Evolutionary conservation across 2,113 vertebrate genomes (phyloP), one percentile per base, ranked within the genome.

Genomic region (Tragelaphus strepsiceros): DNA sequence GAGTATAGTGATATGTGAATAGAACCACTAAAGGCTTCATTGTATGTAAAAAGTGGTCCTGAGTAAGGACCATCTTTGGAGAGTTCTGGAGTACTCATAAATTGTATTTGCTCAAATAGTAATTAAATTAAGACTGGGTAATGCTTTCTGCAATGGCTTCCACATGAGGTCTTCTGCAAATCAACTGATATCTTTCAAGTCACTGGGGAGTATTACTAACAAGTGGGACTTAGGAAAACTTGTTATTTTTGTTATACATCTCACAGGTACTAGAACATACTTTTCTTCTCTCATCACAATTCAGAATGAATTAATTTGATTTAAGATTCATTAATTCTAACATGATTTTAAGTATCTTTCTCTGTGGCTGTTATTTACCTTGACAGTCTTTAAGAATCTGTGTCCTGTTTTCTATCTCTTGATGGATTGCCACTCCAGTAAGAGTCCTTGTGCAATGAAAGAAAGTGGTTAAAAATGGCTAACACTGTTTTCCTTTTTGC

Each of bases 381-480:
- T 64, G 13, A 7, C 43, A 9, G 35, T 56, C 62, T 71, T 80
- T 49, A 62, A 7, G 43, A 97, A 88, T 14, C 39, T 81, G 43
- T 19, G 12, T 67, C 59, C 14, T 85, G 19, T 87, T 86, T 96
- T 46, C 21, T 49, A 6, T 32, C 30, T 46, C 7, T 59, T 85
- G 56, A 83, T 92, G 16, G 39, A 86, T 21, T 93, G 4, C 14
- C 32, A 61, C 54, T 87, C 49, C 51, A 95, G 32, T 26, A 28
- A 43, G 96, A 95, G n/a, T 95, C 15, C 7, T 84, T 6, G 2
- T 62, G 19, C 46, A 80, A 16, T 64, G 61, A 87, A 94, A 35
- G 53, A 62, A 91, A 92, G 32, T 83, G 32, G 90, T 95, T 74
- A 92, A 94, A 94, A 97, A 86, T 91, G 43, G 17, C 80, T 77